Base-by-base conservation (phyloP, 1,140 invertebrate genomes). In the Apis cerana region DNA sequence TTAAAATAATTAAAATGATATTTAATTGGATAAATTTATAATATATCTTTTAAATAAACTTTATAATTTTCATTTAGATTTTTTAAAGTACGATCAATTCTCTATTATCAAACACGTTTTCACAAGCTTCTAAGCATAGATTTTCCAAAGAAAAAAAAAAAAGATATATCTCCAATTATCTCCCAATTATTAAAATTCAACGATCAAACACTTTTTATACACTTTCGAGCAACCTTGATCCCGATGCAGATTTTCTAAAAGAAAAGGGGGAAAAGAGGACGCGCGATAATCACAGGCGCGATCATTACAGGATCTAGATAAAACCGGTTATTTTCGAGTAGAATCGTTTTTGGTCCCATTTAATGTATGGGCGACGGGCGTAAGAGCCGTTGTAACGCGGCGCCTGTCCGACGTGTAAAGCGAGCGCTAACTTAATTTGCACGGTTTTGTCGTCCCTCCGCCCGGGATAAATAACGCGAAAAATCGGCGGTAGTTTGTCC, bases 361-460 rank as follows among this genome's bases (percentile, higher is more conserved):
- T 74, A 80, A 80, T 74, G 17, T 74, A 80, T 48, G 69, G 48
- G 19, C 19, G 61, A 15, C n/a, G 33, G 23, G 9, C 27, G 56
- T 74, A 54, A 80, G 52, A 64, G 27, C 0, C 52, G 69, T 80
- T 71, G 59, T 64, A 72, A 64, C 58, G 50, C 33, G 23, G 23
- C 17, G 68, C 50, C 59, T 74, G 78, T 65, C 54, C 23, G n/a
- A 12, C 76, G 76, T 79, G 76, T 70, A 59, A 59, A 79, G 43
- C 65, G 67, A 61, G 70, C 65, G 54, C 12, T 79, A 70, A 79
- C 76, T 79, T 59, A 59, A 79, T 79, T 78, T 78, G 67, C 56
- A 43, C 64, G 27, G 52, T 78, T 79, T 79, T 70, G 61, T 69
- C 76, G 54, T 23, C 59, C n/a, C 76, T 19, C 54, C 5, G 65